phyloP scores from a whole-genome alignment of 1,140 invertebrate genomes.

The Thaumatotibia leucotreta region DNA sequence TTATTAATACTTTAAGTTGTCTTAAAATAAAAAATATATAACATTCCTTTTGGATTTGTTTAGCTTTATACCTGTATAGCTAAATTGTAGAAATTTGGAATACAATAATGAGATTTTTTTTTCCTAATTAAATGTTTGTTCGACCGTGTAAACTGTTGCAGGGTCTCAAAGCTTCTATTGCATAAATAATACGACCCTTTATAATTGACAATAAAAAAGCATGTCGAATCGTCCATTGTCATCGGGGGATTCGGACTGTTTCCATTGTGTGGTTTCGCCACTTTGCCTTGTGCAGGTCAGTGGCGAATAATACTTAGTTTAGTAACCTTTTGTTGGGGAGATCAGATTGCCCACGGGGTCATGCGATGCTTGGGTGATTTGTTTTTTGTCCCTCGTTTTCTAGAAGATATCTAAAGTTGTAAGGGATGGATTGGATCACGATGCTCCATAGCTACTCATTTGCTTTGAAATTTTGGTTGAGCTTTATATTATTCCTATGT shows the following conservation, averaged over 20 bases:
- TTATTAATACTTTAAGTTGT: too few species aligned
- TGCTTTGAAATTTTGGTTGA: too few species aligned
- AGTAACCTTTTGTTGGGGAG: neutral
- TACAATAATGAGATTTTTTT: too few species aligned
- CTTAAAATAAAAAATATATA: too few species aligned
- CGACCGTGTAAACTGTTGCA: conserved; percentile 6
- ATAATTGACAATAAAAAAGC: conserved; percentile 35
- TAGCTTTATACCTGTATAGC: too few species aligned
- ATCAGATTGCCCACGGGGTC: neutral
- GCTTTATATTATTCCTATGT: too few species aligned
- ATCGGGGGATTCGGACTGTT: conserved; percentile 34
- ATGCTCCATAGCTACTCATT: too few species aligned
- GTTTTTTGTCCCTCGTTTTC: too few species aligned
- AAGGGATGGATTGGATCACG: too few species aligned
- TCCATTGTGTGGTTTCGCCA: conserved; percentile 27
- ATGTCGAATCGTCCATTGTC: conserved; percentile 42
- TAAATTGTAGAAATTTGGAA: too few species aligned
- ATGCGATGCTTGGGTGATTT: neutral
- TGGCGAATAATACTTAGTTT: conserved; percentile 1
- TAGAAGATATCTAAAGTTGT: too few species aligned
- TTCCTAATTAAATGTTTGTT: neutral
- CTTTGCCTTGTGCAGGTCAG: conserved; percentile 31
- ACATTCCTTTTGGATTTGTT: too few species aligned
- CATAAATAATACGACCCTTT: conserved; percentile 27
- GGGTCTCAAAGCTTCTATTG: conserved; percentile 19